Evolutionary conservation across 2,113 vertebrate species (phyloP), one percentile per base, ranked within the genome.

Genomic region (Hymenochirus boettgeri): DNA sequence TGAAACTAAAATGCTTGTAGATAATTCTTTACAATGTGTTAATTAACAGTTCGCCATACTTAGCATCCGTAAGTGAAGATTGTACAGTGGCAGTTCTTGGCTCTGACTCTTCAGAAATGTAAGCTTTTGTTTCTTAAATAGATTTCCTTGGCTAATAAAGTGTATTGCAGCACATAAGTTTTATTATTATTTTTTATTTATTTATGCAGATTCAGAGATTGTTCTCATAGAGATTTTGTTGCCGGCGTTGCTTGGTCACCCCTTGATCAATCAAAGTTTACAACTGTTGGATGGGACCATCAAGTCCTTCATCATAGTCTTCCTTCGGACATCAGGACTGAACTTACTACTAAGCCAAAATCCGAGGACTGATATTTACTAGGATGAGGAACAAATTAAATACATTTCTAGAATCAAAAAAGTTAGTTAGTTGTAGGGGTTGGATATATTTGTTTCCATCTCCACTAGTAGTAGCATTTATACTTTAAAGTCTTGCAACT

Each of bases 231-330:
- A 76, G 96, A 99, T 77, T 98, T 94, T 74, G 91, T 95, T 24
- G 89, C 80, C 66, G 92, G 90, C 24, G 86, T 93, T 26, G 88
- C 86, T 0, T 97, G 96, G 96, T 90, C 83, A 48, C 92, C 92
- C 0, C 81, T 80, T 24, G 88, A 85, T n/a, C 78, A 90, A 10
- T 77, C 82, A 73, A 80, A 85, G 12, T 85, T 99, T 53, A 97
- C 92, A 1, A 97, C 94, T 0, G 88, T 91, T 29, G 94, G 95
- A 67, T 99, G 96, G 95, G 96, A 99, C 77, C 96, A 97, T 71
- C 90, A 92, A 53, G 95, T 99, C 71, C 82, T 97, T 48, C 95
- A 97, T 77, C 94, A 99, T 76, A 76, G 75, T 1, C 71, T 93
- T 35, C 78, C 74, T 9, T 6, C 69, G 9, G 81, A 84, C 15